phyloP scores from a whole-genome alignment of 2,113 vertebrate species.

The Melanostigma gelatinosum region DNA sequence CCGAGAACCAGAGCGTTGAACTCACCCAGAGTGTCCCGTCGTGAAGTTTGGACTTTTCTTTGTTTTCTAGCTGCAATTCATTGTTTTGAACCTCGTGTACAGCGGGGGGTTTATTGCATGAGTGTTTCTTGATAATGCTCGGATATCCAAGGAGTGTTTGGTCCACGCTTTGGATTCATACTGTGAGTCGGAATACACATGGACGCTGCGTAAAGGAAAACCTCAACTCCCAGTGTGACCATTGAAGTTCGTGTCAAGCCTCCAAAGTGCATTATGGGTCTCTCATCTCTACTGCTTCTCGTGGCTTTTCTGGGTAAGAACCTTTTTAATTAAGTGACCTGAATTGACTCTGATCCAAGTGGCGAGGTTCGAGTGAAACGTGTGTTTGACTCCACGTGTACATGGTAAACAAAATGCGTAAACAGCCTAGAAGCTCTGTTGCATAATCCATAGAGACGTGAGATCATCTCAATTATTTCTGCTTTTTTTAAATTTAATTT shows the following conservation, averaged over 20 bases:
- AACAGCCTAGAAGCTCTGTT: background rate
- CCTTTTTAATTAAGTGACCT: background rate
- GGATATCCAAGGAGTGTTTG: slow-evolving; percentile 21
- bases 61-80: background rate
- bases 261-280: slow-evolving; percentile 55
- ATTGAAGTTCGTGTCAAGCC: slow-evolving; percentile 6
- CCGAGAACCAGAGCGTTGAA: background rate
- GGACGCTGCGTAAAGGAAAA: slow-evolving; percentile 45
- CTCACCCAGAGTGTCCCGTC: background rate
- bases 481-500: background rate
- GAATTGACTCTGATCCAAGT: background rate
- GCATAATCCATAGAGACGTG: background rate
- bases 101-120: background rate
- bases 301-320: slow-evolving; percentile 66
- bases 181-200: slow-evolving; percentile 47
- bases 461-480: background rate
- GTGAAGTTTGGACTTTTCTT: background rate
- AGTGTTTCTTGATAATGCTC: slow-evolving; percentile 44
- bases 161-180: slow-evolving; percentile 53
- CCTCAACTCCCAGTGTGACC: slow-evolving; percentile 10
- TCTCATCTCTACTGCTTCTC: slow-evolving; percentile 46
- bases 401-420: background rate
- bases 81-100: background rate
- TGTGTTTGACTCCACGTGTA: slow-evolving; percentile 38
- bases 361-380: background rate